Evolutionary conservation across 2,113 vertebrate genomes (phyloP).

Genomic region (Phyllostomus discolor): DNA sequence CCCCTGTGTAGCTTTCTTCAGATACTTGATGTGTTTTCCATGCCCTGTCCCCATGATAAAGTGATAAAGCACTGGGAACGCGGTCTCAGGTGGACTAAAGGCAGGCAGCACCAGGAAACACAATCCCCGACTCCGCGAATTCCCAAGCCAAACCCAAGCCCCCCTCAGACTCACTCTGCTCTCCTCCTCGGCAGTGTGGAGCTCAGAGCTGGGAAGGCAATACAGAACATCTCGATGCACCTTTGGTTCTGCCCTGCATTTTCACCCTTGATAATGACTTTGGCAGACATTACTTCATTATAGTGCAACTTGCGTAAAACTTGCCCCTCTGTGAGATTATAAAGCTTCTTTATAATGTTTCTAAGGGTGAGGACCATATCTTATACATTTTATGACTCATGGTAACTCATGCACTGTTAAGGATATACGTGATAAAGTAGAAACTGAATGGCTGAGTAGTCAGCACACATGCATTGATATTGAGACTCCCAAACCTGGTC

Average conservation of each 20-base stretch:
- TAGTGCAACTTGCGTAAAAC: not conserved
- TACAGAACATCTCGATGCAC: not conserved
- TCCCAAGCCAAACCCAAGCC: not conserved
- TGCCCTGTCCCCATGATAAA: not conserved
- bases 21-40: not conserved
- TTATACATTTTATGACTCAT: not conserved
- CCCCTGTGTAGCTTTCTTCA: not conserved
- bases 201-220: not conserved
- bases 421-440: not conserved
- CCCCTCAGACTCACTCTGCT: not conserved
- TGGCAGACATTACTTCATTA: not conserved
- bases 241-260: not conserved
- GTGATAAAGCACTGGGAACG: not conserved
- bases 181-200: not conserved
- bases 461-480: not conserved
- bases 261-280: not conserved
- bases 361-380: not conserved
- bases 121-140: not conserved
- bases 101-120: not conserved
- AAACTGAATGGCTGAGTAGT: not conserved
- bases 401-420: not conserved
- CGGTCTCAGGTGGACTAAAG: not conserved
- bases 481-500: not conserved
- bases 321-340: not conserved
- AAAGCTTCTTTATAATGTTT: conserved; percentile 5